Conservation (phyloP, 2,888 invertebrate species). For the Tineola bisselliella region DNA sequence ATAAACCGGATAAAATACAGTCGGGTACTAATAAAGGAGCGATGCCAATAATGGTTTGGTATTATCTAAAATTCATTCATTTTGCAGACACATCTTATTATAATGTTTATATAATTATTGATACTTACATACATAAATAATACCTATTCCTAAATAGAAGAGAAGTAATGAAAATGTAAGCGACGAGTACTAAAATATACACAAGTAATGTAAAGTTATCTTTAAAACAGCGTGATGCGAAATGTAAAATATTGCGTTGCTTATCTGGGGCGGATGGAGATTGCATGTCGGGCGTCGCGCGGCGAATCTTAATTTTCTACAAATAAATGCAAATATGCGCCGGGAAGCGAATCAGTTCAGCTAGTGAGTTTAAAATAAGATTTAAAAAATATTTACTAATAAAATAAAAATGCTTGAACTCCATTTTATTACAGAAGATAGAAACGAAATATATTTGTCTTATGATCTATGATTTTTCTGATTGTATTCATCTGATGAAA, state of each 20-base stretch:
- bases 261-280: constrained; percentile 38
- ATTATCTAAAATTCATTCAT: not conserved
- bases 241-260: constrained; percentile 41
- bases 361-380: not conserved
- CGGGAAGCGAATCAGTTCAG: constrained; percentile 17
- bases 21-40: not conserved
- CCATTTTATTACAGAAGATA: too few relatives aligned
- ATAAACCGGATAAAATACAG: not conserved
- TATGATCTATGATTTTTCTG: too few relatives aligned
- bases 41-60: not conserved
- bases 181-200: not conserved
- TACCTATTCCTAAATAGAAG: too few relatives aligned
- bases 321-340: constrained; percentile 41
- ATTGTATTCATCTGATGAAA: too few relatives aligned
- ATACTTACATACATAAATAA: too few relatives aligned
- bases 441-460: too few relatives aligned
- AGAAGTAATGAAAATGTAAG: not conserved
- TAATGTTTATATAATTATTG: too few relatives aligned
- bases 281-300: constrained; percentile 19
- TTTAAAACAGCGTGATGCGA: constrained; percentile 25
- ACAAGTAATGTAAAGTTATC: not conserved
- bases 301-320: constrained; percentile 42
- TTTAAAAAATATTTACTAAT: not conserved
- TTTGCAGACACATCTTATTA: too few relatives aligned
- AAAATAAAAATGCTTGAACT: not conserved